Percentiles rank a stretch among this genome's conserved stretches.
Evolutionary conservation across 2,113 vertebrate species (phyloP).

Genomic region (Charina bottae): DNA sequence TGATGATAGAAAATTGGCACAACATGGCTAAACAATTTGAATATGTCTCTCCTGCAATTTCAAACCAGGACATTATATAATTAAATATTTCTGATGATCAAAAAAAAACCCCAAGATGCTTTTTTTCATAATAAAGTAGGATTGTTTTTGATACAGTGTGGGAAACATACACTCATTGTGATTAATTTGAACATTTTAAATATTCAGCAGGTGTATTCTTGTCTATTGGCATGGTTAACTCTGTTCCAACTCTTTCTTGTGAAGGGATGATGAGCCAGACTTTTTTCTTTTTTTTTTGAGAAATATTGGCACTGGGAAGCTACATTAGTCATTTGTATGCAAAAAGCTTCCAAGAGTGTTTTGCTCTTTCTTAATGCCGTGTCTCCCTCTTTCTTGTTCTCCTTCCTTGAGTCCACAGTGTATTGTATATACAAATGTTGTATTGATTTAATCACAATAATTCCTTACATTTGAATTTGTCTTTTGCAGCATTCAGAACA

Average conservation of each 20-base stretch:
- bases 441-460: neutral
- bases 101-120: neutral
- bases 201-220: conserved; percentile 1
- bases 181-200: neutral
- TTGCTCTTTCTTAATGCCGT: neutral
- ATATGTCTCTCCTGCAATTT: neutral
- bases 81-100: conserved; percentile 29
- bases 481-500: neutral
- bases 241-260: neutral
- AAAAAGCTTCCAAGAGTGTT: neutral
- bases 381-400: neutral
- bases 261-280: neutral
- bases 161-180: conserved; percentile 9
- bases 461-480: neutral
- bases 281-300: neutral
- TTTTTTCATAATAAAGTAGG: neutral
- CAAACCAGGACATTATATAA: neutral
- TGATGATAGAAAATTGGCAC: conserved; percentile 30
- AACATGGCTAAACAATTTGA: conserved; percentile 17
- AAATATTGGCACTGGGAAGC: neutral
- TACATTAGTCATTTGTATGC: neutral
- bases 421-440: neutral
- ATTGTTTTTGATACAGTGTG: neutral
- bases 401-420: neutral
- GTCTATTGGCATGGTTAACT: neutral